Base-by-base conservation (phyloP, 2,797 vertebrate genomes). In the Oceanodroma leucorhoa region DNA sequence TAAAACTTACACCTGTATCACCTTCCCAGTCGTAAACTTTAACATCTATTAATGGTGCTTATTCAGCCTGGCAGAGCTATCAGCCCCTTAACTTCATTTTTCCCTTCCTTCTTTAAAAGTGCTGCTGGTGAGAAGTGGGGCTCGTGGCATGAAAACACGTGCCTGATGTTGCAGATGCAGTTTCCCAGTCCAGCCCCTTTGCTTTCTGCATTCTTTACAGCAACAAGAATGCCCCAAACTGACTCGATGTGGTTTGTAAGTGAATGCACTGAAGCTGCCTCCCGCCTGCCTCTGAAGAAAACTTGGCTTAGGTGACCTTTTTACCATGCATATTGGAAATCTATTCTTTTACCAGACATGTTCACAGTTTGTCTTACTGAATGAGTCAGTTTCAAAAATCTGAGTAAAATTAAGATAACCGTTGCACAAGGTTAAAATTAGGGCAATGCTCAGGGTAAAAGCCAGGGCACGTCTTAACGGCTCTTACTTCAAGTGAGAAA, bases 341-440 rank as follows among this genome's bases (percentile, higher is more conserved):
- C 81, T 79, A 16, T 57, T 81, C 20, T 71, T 61, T 77, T 64
- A 87, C 72, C 88, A 86, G 93, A 87, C 23, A 67, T 86, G 75
- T 88, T 89, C 77, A 92, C 48, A 79, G 67, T 89, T 87, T 96
- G 53, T 65, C 55, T 87, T 87, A 72, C 81, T 82, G 91, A 95
- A 97, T 98, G 97, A 98, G 93, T 98, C 96, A 98, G 53, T 94
- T 95, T 90, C 67, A 72, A 85, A 90, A 87, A 76, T 89, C 61
- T 97, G 96, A 96, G 91, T 96, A 95, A 97, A 88, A 96, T 53
- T 73, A 88, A 95, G 92, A 97, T 89, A 96, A 87, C 93, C 53
- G 94, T 94, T 90, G 41, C 71, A 93, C 32, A 41, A 91, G 96
- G 97, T 97, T 95, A 97, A 96, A 94, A 85, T 90, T 90, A 94